Base-by-base conservation (phyloP, 2,888 invertebrate species). In the Drosophila nigritarsus region DNA sequence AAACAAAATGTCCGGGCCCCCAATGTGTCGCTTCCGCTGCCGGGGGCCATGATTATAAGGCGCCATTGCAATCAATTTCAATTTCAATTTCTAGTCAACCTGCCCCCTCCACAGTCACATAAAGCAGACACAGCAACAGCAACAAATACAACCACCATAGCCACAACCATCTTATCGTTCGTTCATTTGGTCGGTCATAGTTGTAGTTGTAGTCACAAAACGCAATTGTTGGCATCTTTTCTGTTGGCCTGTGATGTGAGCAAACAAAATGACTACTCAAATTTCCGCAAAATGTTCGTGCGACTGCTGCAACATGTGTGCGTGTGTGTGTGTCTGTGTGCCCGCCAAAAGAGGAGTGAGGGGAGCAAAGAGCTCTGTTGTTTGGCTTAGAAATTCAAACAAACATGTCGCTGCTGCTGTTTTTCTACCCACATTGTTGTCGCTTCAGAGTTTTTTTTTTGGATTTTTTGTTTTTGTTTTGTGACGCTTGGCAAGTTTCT, bases 191-290 rank as follows among this genome's bases (percentile, higher is more conserved):
- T 49, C 61, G 61, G 63, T 75, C 63, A 76, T 73, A 76, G 76
- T 78, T 72, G 67, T 75, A 66, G 75, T 50, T 71, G 59, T 29
- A 42, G 63, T 54, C 34, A 24, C 36, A 63, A 63, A 61, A 42
- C 54, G 45, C 68, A 75, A 71, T 84, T 82, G 82, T 72, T 78
- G 67, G 78, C 68, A 68, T 71, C 71, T 63, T 81, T 71, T 86
- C 91, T 92, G 92, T 78, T 87, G 90, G 90, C 92, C 92, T 89
- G 89, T 91, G 91, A 90, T 89, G 83, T 86, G 91, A 91, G 89
- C 92, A 92, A 92, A 91, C 92, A 91, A 91, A 91, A 92, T 91
- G 92, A 92, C 92, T 90, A 85, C 90, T 91, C 89, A 85, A 81
- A 90, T 87, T 90, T 86, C 84, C 58, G 86, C 89, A 88, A 87